A percentile compares a stretch with the other conserved stretches of the same genome.
Evolutionary conservation across 2,113 vertebrate species (phyloP).

Genomic region (Tachycineta bicolor): DNA sequence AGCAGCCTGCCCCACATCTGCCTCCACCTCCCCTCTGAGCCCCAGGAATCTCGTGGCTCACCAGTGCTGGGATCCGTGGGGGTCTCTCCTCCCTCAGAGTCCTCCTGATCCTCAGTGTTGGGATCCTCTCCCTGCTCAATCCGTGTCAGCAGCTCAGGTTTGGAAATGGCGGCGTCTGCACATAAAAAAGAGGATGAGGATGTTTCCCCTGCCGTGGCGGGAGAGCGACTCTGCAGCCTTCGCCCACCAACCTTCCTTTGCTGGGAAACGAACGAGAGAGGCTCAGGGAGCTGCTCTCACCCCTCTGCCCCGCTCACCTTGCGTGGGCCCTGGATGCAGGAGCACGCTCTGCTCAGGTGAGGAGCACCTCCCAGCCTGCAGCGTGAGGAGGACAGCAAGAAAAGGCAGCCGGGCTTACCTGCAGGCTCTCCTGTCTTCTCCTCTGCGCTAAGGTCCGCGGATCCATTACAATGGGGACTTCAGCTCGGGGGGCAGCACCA

Average conservation of each 20-base stretch:
- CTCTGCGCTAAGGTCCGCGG: conserved; percentile 54
- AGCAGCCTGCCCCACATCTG: background rate
- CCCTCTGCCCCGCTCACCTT: background rate
- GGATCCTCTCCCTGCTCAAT: conserved; percentile 59
- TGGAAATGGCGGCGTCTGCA: conserved; percentile 54
- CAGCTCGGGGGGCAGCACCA: conserved; percentile 54
- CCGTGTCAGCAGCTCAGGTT: conserved; percentile 48
- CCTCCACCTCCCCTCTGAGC: fast-evolving
- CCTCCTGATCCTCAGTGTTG: background rate
- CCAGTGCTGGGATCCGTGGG: conserved; percentile 28
- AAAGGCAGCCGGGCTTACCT: conserved; percentile 55
- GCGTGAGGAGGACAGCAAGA: conserved; percentile 25
- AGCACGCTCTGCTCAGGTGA: conserved; percentile 39
- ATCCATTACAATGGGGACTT: conserved; percentile 54
- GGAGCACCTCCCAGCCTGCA: conserved; percentile 50
- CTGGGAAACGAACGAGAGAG: background rate
- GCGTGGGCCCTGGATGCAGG: conserved; percentile 36
- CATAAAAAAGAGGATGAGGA: background rate
- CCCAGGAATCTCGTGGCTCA: background rate
- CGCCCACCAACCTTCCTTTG: conserved; percentile 22
- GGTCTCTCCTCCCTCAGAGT: background rate
- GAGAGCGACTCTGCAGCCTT: background rate
- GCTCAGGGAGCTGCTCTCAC: background rate
- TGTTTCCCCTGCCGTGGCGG: fast-evolving
- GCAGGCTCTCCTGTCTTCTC: conserved; percentile 45